Percentiles rank a stretch among this genome's conserved stretches.
Evolutionary conservation across 2,797 vertebrate genomes (phyloP).

Genomic region (Eupleurogrammus muticus): DNA sequence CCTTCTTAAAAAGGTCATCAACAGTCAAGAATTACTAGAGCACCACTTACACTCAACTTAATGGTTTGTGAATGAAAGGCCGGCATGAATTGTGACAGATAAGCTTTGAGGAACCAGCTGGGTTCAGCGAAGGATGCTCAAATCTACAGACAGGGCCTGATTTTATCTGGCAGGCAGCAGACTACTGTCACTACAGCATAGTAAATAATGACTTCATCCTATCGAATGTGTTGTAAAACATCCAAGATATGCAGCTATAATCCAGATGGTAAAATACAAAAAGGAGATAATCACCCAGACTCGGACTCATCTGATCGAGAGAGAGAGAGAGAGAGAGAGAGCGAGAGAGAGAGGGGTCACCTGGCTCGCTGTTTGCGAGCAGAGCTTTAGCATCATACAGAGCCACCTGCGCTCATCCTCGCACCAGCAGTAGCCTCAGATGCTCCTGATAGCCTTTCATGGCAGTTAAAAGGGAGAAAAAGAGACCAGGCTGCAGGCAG

Average conservation of each 20-base stretch:
- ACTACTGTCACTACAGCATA: conserved; percentile 17
- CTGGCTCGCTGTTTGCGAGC: conserved; percentile 51
- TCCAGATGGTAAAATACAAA: conserved; percentile 3
- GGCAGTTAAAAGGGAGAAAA: conserved; percentile 42
- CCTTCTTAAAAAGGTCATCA: not conserved
- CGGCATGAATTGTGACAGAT: conserved; percentile 48
- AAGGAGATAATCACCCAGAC: conserved; percentile 38
- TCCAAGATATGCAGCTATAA: not conserved
- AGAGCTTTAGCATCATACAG: conserved; percentile 67
- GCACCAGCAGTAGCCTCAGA: conserved; percentile 28
- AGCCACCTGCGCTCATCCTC: conserved; percentile 26
- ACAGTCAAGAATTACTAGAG: not conserved
- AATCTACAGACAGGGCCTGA: conserved; percentile 45
- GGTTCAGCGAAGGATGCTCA: conserved; percentile 31
- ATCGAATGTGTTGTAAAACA: not conserved
- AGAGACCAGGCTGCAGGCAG: conserved; percentile 25
- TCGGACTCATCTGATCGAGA: conserved; percentile 52
- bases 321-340: no score
- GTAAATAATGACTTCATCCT: not conserved
- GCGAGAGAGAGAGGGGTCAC: conserved; percentile 54
- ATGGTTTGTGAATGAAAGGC: conserved; percentile 55
- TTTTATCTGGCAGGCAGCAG: conserved; percentile 49
- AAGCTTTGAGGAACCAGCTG: conserved; percentile 46
- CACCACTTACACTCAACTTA: conserved; percentile 12
- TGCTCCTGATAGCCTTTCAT: conserved; percentile 40